phyloP scores from a whole-genome alignment of 2,888 invertebrate genomes.

The Drosophila tripunctata region DNA sequence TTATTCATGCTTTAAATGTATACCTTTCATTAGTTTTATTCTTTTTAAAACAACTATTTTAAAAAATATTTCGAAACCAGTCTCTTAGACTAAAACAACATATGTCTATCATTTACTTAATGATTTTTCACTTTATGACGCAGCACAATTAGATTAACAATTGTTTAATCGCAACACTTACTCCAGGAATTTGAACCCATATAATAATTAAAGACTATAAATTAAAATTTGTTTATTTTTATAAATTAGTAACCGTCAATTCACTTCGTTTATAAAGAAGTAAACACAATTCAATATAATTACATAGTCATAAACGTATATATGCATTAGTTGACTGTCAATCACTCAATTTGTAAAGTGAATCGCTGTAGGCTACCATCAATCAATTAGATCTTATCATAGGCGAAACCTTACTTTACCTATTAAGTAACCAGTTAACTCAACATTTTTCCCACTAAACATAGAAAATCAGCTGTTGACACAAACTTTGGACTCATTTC shows the following conservation, averaged over 20 bases:
- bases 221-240: not conserved
- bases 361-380: constrained; percentile 17
- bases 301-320: not conserved
- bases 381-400: constrained; percentile 41
- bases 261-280: too few relatives aligned
- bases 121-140: not conserved
- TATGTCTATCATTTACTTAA: not conserved
- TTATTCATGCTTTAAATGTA: too few relatives aligned
- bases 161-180: not conserved
- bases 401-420: not conserved
- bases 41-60: not conserved
- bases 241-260: not conserved
- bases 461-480: constrained; percentile 30
- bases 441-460: constrained; percentile 6
- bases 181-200: not conserved
- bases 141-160: not conserved
- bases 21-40: not conserved
- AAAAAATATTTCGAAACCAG: not conserved
- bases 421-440: constrained; percentile 2
- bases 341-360: constrained; percentile 27
- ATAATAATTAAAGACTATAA: not conserved
- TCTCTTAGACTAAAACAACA: not conserved
- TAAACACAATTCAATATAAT: too few relatives aligned
- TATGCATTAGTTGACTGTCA: constrained; percentile 42
- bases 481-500: constrained; percentile 51